phyloP scores from a whole-genome alignment of 2,113 vertebrate genomes.

The Colistium nudipinnis region DNA sequence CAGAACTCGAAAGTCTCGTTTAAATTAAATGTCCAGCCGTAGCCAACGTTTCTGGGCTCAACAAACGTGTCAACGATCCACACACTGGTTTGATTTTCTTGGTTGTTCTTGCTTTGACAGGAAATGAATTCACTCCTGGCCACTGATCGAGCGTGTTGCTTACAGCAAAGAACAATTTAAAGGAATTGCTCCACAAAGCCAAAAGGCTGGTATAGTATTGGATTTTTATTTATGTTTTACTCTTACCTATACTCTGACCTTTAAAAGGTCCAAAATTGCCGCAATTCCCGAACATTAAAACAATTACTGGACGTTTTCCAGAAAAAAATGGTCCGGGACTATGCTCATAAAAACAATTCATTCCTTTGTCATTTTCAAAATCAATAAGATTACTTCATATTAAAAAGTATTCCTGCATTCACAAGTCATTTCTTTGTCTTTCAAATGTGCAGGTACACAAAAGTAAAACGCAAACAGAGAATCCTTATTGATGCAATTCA shows the following conservation, averaged over 20 bases:
- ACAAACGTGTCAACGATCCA: conserved; percentile 16
- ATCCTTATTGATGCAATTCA: background rate
- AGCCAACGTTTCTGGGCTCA: background rate
- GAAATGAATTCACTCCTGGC: conserved; percentile 9
- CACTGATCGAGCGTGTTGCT: conserved; percentile 3
- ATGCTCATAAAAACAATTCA: too few relatives aligned
- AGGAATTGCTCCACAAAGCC: conserved; percentile 34
- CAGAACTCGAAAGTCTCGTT: conserved; percentile 16
- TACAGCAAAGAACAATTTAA: conserved; percentile 29
- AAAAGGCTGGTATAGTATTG: conserved; percentile 20
- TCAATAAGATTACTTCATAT: too few relatives aligned
- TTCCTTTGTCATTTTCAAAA: too few relatives aligned
- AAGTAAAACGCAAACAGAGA: background rate
- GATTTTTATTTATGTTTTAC: conserved; percentile 28
- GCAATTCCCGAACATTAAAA: conserved; percentile 9
- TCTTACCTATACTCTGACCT: conserved; percentile 35
- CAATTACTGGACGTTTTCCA: conserved; percentile 23
- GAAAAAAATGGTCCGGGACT: too few relatives aligned
- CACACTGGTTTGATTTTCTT: conserved; percentile 12
- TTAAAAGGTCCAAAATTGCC: conserved; percentile 47
- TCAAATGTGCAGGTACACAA: background rate
- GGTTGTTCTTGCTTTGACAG: conserved; percentile 8
- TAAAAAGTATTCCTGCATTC: background rate
- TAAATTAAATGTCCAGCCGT: conserved; percentile 1
- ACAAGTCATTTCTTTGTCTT: background rate